A percentile compares a stretch with the other conserved stretches of the same genome.
Evolutionary conservation across 2,797 vertebrate species (phyloP).

Genomic region (Amblyraja radiata): DNA sequence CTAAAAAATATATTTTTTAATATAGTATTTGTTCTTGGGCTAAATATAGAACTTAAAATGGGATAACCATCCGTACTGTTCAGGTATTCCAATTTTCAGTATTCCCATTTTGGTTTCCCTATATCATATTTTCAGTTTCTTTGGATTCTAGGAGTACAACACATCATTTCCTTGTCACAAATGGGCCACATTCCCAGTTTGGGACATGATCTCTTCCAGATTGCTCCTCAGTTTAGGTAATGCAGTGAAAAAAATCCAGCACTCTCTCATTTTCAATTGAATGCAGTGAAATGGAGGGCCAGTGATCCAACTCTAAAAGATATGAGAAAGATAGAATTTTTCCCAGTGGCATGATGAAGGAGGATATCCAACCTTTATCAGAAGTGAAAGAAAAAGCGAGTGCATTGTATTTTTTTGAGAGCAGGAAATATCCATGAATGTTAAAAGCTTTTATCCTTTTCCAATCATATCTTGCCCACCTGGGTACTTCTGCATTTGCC

Average conservation of each 20-base stretch:
- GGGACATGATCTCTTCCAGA: not conserved
- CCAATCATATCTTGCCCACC: not conserved
- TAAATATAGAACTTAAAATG: not conserved
- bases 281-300: not conserved
- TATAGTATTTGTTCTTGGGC: not conserved
- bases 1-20: not conserved
- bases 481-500: not conserved
- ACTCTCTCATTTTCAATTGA: not conserved
- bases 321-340: not conserved
- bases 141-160: constrained; percentile 26
- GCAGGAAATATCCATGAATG: no score
- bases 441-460: not conserved
- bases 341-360: no score
- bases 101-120: constrained; percentile 19
- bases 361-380: not conserved
- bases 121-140: not conserved
- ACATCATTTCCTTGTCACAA: constrained; percentile 22
- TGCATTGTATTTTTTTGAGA: not conserved
- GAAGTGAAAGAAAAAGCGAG: not conserved
- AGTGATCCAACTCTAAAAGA: not conserved
- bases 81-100: not conserved
- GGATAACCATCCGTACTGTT: not conserved
- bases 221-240: not conserved
- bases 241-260: not conserved
- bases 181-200: constrained; percentile 23